Conservation (phyloP, 2,797 vertebrate genomes). For the Discoglossus pictus region DNA sequence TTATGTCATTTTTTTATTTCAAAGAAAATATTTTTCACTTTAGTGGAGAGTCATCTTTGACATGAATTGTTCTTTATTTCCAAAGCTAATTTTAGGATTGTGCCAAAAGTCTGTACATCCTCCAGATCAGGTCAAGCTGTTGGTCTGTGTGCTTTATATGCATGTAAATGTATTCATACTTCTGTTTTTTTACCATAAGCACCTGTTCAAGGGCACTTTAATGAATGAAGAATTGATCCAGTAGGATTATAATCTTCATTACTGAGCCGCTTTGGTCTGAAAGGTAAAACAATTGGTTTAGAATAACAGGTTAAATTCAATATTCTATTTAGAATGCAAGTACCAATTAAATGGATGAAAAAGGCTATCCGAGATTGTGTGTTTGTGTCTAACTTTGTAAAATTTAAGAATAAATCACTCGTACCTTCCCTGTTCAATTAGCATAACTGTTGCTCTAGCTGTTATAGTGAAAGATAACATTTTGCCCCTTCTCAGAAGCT, state of each 20-base stretch:
- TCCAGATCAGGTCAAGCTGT: background rate
- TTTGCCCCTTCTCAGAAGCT: too few species aligned
- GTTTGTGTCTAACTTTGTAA: too few species aligned
- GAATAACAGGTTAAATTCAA: constrained; percentile 2
- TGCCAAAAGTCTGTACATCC: background rate
- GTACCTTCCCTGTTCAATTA: too few species aligned
- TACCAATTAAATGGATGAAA: background rate
- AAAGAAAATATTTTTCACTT: too few species aligned
- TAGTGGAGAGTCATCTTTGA: too few species aligned
- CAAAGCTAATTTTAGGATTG: background rate
- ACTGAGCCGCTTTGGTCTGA: background rate
- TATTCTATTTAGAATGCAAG: constrained; percentile 3
- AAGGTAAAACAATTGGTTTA: background rate
- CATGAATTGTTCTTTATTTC: too few species aligned
- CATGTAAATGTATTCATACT: background rate
- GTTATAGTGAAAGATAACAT: too few species aligned
- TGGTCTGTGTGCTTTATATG: too few species aligned
- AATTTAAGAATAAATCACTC: too few species aligned
- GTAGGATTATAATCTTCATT: constrained; percentile 9
- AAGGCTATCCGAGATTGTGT: too few species aligned
- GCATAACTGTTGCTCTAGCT: too few species aligned
- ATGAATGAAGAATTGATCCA: constrained; percentile 6
- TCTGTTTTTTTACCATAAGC: background rate
- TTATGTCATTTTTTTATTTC: background rate
- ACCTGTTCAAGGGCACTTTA: constrained; percentile 4